Base-by-base conservation (phyloP, 2,797 vertebrate species). In the Phataginus tricuspis region DNA sequence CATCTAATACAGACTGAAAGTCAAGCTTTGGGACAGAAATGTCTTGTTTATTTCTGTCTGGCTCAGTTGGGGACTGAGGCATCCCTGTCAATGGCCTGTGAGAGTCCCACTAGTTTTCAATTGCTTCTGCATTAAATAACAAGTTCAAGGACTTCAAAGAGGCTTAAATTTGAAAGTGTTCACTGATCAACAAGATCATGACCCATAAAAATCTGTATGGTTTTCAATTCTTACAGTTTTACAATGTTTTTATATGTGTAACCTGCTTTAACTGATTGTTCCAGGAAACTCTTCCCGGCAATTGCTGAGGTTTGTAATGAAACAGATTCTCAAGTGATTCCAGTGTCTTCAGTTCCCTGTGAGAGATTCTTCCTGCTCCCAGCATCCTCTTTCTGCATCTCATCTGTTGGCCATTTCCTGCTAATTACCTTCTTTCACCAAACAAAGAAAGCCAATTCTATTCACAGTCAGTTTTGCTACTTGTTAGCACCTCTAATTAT, bases 121-220 rank as follows among this genome's bases (percentile, higher is more conserved):
- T 95, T 53, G 25, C 90, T 91, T 97, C 21, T 87, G 21, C 71
- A 42, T 97, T 97, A 96, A 86, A 51, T 74, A 98, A 93, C 71
- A 90, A 93, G 2, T 18, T 96, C 1, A 1, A 96, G 84, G 82
- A 64, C 74, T 96, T 96, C 94, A 90, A 82, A 98, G 97, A 96
- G 96, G 95, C 94, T 94, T 98, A 91, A 96, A 96, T 97, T 90
- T 82, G 95, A 93, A 98, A 94, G 90, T 97, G 87, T 94, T 98
- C 93, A 92, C 89, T 97, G 96, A 97, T 97, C 98, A 97, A 49
- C 92, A 97, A 97, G 25, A 66, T 87, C 55, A 5, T 80, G 74
- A 84, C 9, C 29, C 13, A 80, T 68, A 82, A 42, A 12, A 42
- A 82, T 86, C 64, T 80, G 18, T 34, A 45, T 31, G 37, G 5